A percentile compares a stretch with the other conserved stretches of the same genome.
phyloP scores from a whole-genome alignment of 1,140 invertebrate genomes.

The Dolichoris vasculosae region DNA sequence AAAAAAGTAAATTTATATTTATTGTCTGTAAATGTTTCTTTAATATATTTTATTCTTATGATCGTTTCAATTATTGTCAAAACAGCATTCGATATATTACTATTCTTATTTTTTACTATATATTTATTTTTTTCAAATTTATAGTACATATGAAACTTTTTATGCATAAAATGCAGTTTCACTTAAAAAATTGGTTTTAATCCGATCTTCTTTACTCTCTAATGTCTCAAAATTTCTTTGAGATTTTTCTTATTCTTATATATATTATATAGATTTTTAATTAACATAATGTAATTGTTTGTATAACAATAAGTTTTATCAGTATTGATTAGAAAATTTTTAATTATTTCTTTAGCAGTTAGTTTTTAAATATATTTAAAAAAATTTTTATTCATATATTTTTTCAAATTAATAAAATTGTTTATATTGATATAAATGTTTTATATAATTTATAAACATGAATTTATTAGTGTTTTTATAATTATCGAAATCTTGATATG shows the following conservation, averaged over 20 bases:
- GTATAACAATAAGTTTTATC: no score
- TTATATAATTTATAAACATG: no score
- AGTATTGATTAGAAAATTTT: no score
- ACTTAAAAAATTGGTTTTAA: background rate
- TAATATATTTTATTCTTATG: conserved; percentile 43
- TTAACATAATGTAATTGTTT: background rate
- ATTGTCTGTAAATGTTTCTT: conserved; percentile 42
- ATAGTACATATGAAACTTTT: conserved; percentile 65
- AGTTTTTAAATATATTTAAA: no score
- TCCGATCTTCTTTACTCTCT: background rate
- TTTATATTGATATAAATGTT: no score
- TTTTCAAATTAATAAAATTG: no score
- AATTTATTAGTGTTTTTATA: background rate
- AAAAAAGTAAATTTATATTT: conserved; percentile 19
- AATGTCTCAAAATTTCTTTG: background rate
- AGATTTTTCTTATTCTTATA: background rate
- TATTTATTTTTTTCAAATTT: conserved; percentile 54
- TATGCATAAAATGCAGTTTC: conserved; percentile 71
- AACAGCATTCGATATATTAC: conserved; percentile 71
- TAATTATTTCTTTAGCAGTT: no score
- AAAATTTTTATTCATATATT: no score
- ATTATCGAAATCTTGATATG: background rate
- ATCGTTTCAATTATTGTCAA: conserved; percentile 72
- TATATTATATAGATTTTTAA: background rate
- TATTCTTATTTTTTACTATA: conserved; percentile 61